Conservation (phyloP, 1,140 invertebrate species). For the Brachionus calyciflorus region DNA sequence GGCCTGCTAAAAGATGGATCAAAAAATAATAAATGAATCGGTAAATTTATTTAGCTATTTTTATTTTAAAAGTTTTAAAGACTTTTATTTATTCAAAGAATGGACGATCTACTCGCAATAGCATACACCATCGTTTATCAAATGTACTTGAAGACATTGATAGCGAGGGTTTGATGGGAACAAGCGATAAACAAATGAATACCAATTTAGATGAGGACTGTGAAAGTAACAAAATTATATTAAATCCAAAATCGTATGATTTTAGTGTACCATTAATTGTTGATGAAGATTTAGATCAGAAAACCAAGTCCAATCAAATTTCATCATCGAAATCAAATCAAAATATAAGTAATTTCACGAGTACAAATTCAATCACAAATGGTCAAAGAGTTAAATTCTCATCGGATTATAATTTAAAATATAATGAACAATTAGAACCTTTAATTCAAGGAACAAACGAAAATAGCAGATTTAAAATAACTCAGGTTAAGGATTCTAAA, state of each 20-base stretch:
- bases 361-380: background rate
- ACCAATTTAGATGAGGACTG: constrained; percentile 14
- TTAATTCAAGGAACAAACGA: background rate
- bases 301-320: background rate
- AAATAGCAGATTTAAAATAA: background rate
- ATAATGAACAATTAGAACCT: background rate
- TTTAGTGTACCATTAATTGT: constrained; percentile 20
- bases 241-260: constrained; percentile 19
- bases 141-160: constrained; percentile 23
- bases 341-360: background rate
- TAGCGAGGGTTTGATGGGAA: background rate
- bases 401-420: background rate
- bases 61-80: too few species aligned
- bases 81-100: too few species aligned
- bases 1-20: too few species aligned
- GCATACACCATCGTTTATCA: background rate
- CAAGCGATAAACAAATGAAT: background rate
- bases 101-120: background rate
- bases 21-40: too few species aligned
- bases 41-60: too few species aligned
- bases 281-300: constrained; percentile 17
- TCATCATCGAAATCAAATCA: background rate
- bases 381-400: background rate
- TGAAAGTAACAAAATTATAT: constrained; percentile 33
- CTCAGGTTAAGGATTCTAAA: background rate